Percentiles rank a stretch among this genome's conserved stretches.
phyloP scores from a whole-genome alignment of 23 tunicate species.

The Trididemnum miniatum region DNA sequence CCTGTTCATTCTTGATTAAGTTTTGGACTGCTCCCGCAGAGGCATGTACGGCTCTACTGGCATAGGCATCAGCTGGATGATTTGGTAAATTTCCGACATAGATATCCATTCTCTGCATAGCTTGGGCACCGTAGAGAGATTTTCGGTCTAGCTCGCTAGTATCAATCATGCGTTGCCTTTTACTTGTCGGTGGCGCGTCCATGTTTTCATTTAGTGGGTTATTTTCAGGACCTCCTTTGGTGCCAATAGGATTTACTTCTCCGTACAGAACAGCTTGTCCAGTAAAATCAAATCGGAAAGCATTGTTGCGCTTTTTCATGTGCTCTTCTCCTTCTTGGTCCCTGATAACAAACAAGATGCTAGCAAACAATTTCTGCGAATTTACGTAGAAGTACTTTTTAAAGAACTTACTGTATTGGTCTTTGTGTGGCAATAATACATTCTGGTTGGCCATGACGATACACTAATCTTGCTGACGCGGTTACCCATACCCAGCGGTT shows the following conservation, averaged over 20 bases:
- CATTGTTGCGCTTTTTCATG: slow-evolving; percentile 69
- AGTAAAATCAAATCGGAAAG: slow-evolving; percentile 95
- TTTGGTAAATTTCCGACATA: slow-evolving; percentile 67
- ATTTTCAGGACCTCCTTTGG: slow-evolving; percentile 57
- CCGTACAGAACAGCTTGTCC: slow-evolving; percentile 91
- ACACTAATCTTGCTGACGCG: slow-evolving; percentile 81
- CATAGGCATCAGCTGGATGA: slow-evolving; percentile 29
- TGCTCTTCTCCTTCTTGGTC: slow-evolving; percentile 96
- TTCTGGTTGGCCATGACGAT: slow-evolving; percentile 66
- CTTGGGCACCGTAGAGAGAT: slow-evolving; percentile 71
- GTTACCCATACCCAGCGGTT: slow-evolving; percentile 97
- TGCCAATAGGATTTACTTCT: slow-evolving; percentile 83
- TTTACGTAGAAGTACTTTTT: background rate
- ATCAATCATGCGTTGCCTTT: slow-evolving; percentile 1
- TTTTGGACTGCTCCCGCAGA: slow-evolving; percentile 24
- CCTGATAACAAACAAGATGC: slow-evolving; percentile 16
- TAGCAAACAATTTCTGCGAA: background rate
- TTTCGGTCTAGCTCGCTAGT: slow-evolving; percentile 49
- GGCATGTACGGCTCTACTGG: slow-evolving; percentile 5
- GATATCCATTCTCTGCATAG: slow-evolving; percentile 79
- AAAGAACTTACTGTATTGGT: slow-evolving; percentile 83
- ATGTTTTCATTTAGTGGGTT: slow-evolving; percentile 23
- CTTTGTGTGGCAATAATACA: slow-evolving; percentile 90
- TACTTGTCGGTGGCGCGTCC: slow-evolving; percentile 14
- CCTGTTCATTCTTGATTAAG: slow-evolving; percentile 7